Conservation (phyloP, 2,797 vertebrate genomes). For the Ceryle rudis region DNA sequence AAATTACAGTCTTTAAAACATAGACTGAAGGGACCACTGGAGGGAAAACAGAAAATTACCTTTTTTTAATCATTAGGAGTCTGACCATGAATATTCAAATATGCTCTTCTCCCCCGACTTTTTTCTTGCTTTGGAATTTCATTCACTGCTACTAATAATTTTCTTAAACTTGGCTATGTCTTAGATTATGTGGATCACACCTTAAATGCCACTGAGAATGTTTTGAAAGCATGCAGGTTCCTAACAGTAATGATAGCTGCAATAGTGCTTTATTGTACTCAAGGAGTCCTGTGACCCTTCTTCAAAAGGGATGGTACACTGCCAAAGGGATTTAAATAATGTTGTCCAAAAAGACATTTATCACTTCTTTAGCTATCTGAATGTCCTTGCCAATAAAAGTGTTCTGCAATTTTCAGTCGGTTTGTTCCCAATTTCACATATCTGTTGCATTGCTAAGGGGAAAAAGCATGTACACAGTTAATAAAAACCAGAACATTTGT, state of each 20-base stretch:
- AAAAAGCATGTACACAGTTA: background rate
- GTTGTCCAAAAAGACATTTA: background rate
- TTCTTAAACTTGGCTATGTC: background rate
- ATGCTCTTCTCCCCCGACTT: background rate
- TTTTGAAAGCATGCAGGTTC: background rate
- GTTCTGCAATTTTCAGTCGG: background rate
- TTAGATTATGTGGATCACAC: background rate
- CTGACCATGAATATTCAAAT: background rate
- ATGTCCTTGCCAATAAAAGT: background rate
- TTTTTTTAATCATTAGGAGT: background rate
- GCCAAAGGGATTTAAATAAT: background rate
- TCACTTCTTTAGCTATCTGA: background rate
- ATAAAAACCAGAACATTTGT: background rate
- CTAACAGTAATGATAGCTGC: background rate
- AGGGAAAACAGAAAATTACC: background rate
- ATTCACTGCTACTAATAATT: background rate
- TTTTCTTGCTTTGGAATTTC: background rate
- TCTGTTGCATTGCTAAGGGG: background rate
- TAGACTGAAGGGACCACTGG: background rate
- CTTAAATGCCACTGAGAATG: background rate
- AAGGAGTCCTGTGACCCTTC: background rate
- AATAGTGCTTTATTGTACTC: background rate
- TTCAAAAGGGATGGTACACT: background rate
- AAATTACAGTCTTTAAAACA: background rate
- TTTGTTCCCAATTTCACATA: background rate